phyloP scores from a whole-genome alignment of 2,888 invertebrate genomes.

The Eurytoma adleriae region DNA sequence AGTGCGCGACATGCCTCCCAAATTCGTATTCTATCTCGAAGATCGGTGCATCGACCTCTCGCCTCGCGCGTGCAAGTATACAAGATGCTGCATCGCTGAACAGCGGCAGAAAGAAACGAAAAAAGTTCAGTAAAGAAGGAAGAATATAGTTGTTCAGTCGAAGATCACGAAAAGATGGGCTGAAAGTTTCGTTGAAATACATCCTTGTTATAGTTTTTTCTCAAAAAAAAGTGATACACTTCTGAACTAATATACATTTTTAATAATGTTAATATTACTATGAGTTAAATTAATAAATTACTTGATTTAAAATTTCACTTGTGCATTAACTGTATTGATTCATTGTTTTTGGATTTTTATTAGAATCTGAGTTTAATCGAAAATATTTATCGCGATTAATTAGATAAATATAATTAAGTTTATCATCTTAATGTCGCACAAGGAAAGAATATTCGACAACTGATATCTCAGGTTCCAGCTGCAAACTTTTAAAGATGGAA shows the following conservation, averaged over 20 bases:
- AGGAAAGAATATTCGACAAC: no score
- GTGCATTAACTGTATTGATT: no score
- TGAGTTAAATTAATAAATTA: no score
- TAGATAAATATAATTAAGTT: no score
- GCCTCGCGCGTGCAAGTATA: conserved; percentile 29
- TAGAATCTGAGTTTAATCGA: no score
- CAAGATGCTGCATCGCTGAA: neutral
- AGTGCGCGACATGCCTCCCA: conserved; percentile 47
- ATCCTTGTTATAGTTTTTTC: no score
- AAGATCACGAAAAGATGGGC: conserved; percentile 4
- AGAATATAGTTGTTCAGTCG: conserved; percentile 4
- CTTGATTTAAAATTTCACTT: no score
- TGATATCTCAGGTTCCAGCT: no score
- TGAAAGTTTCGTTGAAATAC: neutral
- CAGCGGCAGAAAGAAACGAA: conserved; percentile 22
- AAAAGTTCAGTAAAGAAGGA: neutral
- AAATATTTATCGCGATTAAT: no score
- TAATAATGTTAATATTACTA: neutral
- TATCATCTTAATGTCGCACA: no score
- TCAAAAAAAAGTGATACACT: neutral
- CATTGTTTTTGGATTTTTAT: no score
- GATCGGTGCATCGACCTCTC: conserved; percentile 55
- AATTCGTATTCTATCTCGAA: conserved; percentile 24
- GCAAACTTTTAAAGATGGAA: no score
- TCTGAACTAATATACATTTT: neutral